Conservation (phyloP, 2,113 vertebrate species). For the Ceuthmochares aereus region DNA sequence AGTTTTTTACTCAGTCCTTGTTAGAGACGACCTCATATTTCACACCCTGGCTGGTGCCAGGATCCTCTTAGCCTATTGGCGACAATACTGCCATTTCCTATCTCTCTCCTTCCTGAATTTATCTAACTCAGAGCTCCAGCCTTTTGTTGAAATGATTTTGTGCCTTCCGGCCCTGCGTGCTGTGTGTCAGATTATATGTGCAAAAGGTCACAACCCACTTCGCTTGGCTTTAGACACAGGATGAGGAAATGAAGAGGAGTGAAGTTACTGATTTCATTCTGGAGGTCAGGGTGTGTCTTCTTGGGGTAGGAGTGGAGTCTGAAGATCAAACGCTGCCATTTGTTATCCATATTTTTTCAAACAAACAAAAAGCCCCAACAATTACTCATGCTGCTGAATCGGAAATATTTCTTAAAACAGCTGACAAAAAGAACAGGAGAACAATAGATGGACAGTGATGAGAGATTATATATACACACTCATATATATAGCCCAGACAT, state of each 20-base stretch:
- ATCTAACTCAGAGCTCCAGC: slow-evolving; percentile 72
- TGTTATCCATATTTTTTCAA: slow-evolving; percentile 59
- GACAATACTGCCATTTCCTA: slow-evolving; percentile 77
- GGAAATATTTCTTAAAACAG: slow-evolving; percentile 79
- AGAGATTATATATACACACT: neutral
- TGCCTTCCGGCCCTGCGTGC: slow-evolving; percentile 77
- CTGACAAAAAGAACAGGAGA: slow-evolving; percentile 65
- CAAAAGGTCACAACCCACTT: slow-evolving; percentile 78
- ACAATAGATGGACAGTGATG: slow-evolving; percentile 54
- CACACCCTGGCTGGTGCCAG: slow-evolving; percentile 46
- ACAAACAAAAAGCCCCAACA: slow-evolving; percentile 58
- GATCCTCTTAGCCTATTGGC: slow-evolving; percentile 68
- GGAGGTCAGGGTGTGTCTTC: slow-evolving; percentile 76
- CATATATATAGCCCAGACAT: slow-evolving; percentile 18
- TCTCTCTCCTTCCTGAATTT: slow-evolving; percentile 81
- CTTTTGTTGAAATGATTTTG: slow-evolving; percentile 81
- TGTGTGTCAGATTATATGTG: slow-evolving; percentile 82
- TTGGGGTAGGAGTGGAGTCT: slow-evolving; percentile 33
- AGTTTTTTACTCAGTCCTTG: slow-evolving; percentile 65
- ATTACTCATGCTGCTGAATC: slow-evolving; percentile 61
- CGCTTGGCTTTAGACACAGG: slow-evolving; percentile 80
- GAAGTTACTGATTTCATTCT: slow-evolving; percentile 75
- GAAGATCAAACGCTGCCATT: slow-evolving; percentile 50
- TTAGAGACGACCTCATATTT: slow-evolving; percentile 77
- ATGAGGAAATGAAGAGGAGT: slow-evolving; percentile 82